These are phyloP conservation scores for Drosophila suboccidentalis DNA, from an alignment of 2,888 invertebrate genomes.

Conservation along the genomic window DNA sequence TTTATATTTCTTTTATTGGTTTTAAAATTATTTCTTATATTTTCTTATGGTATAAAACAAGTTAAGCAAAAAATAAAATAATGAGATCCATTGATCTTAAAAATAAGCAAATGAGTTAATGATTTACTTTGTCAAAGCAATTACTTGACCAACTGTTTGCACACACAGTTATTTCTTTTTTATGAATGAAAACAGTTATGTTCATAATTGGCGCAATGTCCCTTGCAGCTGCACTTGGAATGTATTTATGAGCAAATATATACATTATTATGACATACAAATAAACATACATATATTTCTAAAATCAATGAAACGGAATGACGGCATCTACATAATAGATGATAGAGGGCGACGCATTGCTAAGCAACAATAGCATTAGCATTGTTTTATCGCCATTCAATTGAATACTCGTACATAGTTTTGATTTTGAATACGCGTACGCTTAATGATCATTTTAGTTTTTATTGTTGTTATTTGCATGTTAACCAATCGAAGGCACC, in stretches of 20 bases:
- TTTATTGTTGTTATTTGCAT: constrained; percentile 56
- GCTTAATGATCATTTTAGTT: constrained; percentile 44
- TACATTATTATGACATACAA: constrained; percentile 2
- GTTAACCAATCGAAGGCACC: constrained; percentile 50
- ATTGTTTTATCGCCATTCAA: constrained; percentile 53
- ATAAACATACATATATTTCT: constrained; percentile 4
- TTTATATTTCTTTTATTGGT: neutral
- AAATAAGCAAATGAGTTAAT: neutral
- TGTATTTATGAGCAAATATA: constrained; percentile 10
- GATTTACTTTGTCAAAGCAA: neutral
- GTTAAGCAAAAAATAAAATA: neutral
- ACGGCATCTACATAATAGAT: constrained; percentile 46
- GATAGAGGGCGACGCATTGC: constrained; percentile 43
- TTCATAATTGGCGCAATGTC: constrained; percentile 47
- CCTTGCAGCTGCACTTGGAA: constrained; percentile 25
- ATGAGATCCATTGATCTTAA: neutral
- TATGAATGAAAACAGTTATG: constrained; percentile 73
- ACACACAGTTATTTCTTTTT: constrained; percentile 34
- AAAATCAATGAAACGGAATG: constrained; percentile 54
- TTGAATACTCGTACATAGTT: constrained; percentile 25
- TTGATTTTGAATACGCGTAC: constrained; percentile 21
- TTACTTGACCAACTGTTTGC: constrained; percentile 10
- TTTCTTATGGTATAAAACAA: neutral
- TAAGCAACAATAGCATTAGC: too few relatives aligned
- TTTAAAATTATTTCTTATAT: neutral